Conservation (phyloP, 2,888 invertebrate species). For the Tetanocera ferruginea region DNA sequence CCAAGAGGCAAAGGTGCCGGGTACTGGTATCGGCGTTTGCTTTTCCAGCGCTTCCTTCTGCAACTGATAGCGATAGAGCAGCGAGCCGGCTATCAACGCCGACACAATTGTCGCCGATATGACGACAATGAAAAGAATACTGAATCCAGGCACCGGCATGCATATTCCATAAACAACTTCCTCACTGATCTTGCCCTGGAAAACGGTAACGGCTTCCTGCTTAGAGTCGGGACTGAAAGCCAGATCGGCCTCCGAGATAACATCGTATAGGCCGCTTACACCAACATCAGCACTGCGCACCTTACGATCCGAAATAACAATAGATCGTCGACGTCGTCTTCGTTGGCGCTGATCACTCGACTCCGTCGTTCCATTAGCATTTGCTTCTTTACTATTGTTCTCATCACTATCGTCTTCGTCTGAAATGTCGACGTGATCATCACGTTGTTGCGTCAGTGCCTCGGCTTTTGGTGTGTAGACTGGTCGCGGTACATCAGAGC, state of each 20-base stretch:
- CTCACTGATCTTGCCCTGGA: conserved; percentile 88
- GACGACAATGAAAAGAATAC: conserved; percentile 88
- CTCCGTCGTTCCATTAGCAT: background rate
- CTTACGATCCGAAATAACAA: conserved; percentile 79
- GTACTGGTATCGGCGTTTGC: conserved; percentile 72
- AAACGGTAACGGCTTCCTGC: conserved; percentile 87
- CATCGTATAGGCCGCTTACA: conserved; percentile 90
- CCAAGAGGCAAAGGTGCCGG: conserved; percentile 81
- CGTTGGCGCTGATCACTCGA: conserved; percentile 18
- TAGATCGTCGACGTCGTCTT: conserved; percentile 75
- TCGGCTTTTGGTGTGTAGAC: conserved; percentile 63
- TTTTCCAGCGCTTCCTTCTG: conserved; percentile 77
- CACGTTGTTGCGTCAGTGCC: conserved; percentile 52
- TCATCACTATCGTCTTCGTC: conserved; percentile 40
- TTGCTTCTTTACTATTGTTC: conserved; percentile 26
- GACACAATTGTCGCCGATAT: conserved; percentile 90
- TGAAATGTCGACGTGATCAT: conserved; percentile 58
- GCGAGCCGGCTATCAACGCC: conserved; percentile 86
- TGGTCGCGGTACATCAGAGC: conserved; percentile 62
- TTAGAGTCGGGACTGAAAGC: conserved; percentile 88
- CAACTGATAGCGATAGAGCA: conserved; percentile 83
- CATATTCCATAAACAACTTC: conserved; percentile 94
- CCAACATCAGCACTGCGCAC: conserved; percentile 89
- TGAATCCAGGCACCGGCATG: conserved; percentile 90
- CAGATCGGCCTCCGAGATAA: conserved; percentile 91